A percentile compares a stretch with the other conserved stretches of the same genome.
Evolutionary conservation across 2,113 vertebrate genomes (phyloP).

Genomic region (Oncorhynchus keta): DNA sequence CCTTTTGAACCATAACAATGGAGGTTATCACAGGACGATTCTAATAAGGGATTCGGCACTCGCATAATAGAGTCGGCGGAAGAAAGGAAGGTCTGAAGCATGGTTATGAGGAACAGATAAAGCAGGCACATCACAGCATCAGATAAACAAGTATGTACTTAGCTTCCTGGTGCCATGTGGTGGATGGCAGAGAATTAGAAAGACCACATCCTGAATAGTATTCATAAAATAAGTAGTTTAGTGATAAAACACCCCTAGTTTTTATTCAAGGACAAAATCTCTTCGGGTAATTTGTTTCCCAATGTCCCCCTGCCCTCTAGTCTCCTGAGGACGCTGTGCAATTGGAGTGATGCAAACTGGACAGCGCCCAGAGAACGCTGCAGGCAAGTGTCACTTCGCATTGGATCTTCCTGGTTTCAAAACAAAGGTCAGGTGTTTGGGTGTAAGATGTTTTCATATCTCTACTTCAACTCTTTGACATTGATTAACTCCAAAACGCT

Average conservation of each 20-base stretch:
- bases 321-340: constrained; percentile 61
- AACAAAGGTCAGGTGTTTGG: constrained; percentile 60
- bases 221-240: constrained; percentile 7
- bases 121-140: constrained; percentile 16
- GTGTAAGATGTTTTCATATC: constrained; percentile 52
- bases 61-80: constrained; percentile 40
- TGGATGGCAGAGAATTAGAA: neutral
- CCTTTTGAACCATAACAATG: constrained; percentile 63
- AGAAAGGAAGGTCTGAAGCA: constrained; percentile 18
- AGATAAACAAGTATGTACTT: constrained; percentile 14
- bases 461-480: constrained; percentile 51
- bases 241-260: constrained; percentile 30
- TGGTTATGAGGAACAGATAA: constrained; percentile 3
- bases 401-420: constrained; percentile 60
- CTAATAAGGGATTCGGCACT: constrained; percentile 58
- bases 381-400: constrained; percentile 73
- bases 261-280: constrained; percentile 66
- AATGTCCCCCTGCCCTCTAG: constrained; percentile 47
- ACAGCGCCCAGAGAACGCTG: constrained; percentile 65
- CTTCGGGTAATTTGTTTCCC: constrained; percentile 69
- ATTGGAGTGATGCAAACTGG: constrained; percentile 64
- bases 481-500: constrained; percentile 42
- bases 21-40: constrained; percentile 54
- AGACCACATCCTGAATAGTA: neutral
- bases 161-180: neutral